A percentile compares a stretch with the other conserved stretches of the same genome.
Evolutionary conservation across 2,113 vertebrate species (phyloP).

Genomic region (Indri indri): DNA sequence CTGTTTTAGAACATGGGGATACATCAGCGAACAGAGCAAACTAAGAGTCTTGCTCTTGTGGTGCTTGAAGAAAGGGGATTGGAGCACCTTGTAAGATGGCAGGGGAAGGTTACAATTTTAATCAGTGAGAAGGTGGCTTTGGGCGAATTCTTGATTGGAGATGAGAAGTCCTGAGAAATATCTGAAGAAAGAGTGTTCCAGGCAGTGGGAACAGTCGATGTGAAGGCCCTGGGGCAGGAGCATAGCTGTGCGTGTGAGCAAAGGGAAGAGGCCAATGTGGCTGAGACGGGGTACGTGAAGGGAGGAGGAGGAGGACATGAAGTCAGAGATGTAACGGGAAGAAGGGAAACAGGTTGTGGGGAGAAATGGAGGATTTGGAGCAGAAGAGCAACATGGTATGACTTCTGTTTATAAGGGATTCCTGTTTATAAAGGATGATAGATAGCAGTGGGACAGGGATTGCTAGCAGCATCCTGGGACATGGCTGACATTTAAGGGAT

Average conservation of each 20-base stretch:
- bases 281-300: background rate
- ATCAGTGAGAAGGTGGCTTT: background rate
- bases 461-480: background rate
- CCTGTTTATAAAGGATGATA: background rate
- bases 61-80: background rate
- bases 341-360: accelerated
- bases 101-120: background rate
- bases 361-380: background rate
- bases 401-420: background rate
- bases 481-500: background rate
- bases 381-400: background rate
- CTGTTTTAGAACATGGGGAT: background rate
- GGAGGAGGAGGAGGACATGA: background rate
- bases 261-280: background rate
- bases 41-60: background rate
- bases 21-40: background rate
- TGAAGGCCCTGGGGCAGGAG: background rate
- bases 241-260: background rate
- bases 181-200: background rate
- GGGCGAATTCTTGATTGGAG: background rate
- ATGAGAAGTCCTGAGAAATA: background rate
- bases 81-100: background rate
- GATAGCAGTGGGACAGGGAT: background rate
- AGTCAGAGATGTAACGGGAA: background rate
- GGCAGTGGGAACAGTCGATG: background rate